These are phyloP conservation scores for Porites cylindrica DNA, from an alignment of 92 coral and sea anemone species.

Conservation along the genomic window DNA sequence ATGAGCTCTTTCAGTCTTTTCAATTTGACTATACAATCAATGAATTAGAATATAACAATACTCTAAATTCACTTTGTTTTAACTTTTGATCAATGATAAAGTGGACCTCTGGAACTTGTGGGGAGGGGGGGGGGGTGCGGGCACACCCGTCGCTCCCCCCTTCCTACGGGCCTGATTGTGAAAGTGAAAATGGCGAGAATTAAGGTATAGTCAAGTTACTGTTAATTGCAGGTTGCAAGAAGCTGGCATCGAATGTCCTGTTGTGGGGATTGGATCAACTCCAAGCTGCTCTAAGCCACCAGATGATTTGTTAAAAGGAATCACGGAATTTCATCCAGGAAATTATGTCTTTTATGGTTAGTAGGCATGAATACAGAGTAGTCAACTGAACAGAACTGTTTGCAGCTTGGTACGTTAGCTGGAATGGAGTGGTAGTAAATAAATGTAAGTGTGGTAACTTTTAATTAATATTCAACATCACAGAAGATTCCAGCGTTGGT, in stretches of 20 bases:
- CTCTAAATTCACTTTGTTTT: no score
- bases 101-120: neutral
- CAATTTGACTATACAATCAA: no score
- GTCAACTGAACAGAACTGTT: no score
- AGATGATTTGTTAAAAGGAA: constrained; percentile 57
- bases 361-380: neutral
- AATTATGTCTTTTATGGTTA: constrained; percentile 96
- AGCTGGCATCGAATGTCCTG: constrained; percentile 81
- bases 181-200: neutral
- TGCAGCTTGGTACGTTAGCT: no score
- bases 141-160: neutral
- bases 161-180: no score
- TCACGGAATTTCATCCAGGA: constrained; percentile 98
- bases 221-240: constrained; percentile 65
- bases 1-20: no score
- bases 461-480: no score
- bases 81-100: no score
- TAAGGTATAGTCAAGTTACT: neutral
- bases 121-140: neutral
- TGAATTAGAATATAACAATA: no score
- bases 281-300: constrained; percentile 92
- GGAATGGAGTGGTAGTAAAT: no score
- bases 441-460: no score
- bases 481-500: no score
- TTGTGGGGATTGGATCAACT: constrained; percentile 90